Base-by-base conservation (phyloP, 2,888 invertebrate species). In the Mylabris sibirica region DNA sequence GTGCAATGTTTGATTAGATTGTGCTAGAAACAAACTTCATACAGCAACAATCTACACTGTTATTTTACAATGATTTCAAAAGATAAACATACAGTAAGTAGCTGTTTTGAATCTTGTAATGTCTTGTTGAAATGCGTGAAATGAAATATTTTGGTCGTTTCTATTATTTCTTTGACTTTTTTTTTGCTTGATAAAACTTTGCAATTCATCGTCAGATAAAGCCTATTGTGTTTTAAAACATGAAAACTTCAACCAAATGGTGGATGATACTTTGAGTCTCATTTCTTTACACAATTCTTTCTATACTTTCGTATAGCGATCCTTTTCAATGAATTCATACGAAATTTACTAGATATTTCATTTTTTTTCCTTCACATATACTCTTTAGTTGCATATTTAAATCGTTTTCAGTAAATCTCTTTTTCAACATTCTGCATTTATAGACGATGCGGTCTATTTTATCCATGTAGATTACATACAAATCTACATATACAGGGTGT, bases 371-470 rank as follows among this genome's bases (percentile, higher is more conserved):
- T 2, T 22, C 14, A 3, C 30, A 8, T 30, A 57, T 24, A 57
- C 11, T 57, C 4, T 24, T 57, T 57, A 14, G 12, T 24, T 24
- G 12, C 24, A 4, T 8, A 24, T 69, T 69, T 64, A 66, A 63
- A 63, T 66, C 67, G 60, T 60, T 60, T 63, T 17, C 53, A 71
- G 38, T 69, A 69, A 71, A 69, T 69, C 69, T 69, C 64, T 66
- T 71, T 71, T 68, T 70, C 68, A 66, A 66, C 70, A 68, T 68
- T 70, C 67, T 64, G 61, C 62, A 70, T 70, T 70, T 70, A 70
- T 70, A 41, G 44, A 53, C 41, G 44, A 17, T 44, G 38, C 20
- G 26, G 34, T 63, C 57, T 57, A 24, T 57, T 11, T 63, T 68
- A 64, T 34, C 3, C 12, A 30, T 20, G 17, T 35, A 44, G 44